These are phyloP conservation scores for Adela reaumurella DNA, from an alignment of 2,888 invertebrate species.

Conservation along the genomic window DNA sequence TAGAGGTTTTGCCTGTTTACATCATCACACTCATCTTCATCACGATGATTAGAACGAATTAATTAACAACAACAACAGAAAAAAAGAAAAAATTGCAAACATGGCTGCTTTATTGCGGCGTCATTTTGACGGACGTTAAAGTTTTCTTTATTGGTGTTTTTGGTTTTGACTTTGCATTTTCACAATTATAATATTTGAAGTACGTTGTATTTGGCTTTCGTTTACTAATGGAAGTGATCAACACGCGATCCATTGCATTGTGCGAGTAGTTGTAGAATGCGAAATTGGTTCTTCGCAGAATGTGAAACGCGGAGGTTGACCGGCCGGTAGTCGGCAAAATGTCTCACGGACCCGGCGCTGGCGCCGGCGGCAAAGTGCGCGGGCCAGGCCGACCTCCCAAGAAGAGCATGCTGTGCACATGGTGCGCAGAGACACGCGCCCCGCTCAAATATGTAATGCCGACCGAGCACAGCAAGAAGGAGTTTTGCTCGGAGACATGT, in stretches of 20 bases:
- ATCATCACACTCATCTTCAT: too few relatives aligned
- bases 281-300: too few relatives aligned
- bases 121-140: not conserved
- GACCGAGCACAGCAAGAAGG: conserved; percentile 84
- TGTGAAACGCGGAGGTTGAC: not conserved
- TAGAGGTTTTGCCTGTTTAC: too few relatives aligned
- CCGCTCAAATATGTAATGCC: conserved; percentile 84
- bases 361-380: conserved; percentile 50
- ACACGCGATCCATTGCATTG: too few relatives aligned
- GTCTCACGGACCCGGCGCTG: conserved; percentile 11
- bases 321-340: conserved; percentile 3
- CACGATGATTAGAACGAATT: too few relatives aligned
- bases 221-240: too few relatives aligned
- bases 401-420: conserved; percentile 69
- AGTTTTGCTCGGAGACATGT: conserved; percentile 89
- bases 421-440: conserved; percentile 82
- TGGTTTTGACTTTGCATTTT: too few relatives aligned
- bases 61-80: too few relatives aligned
- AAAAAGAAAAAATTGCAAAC: not conserved
- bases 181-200: too few relatives aligned
- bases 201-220: too few relatives aligned
- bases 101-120: not conserved
- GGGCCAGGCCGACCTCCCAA: conserved; percentile 80
- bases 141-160: not conserved
- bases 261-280: too few relatives aligned